phyloP scores from a whole-genome alignment of 2,797 vertebrate species.

The Myotis daubentonii region DNA sequence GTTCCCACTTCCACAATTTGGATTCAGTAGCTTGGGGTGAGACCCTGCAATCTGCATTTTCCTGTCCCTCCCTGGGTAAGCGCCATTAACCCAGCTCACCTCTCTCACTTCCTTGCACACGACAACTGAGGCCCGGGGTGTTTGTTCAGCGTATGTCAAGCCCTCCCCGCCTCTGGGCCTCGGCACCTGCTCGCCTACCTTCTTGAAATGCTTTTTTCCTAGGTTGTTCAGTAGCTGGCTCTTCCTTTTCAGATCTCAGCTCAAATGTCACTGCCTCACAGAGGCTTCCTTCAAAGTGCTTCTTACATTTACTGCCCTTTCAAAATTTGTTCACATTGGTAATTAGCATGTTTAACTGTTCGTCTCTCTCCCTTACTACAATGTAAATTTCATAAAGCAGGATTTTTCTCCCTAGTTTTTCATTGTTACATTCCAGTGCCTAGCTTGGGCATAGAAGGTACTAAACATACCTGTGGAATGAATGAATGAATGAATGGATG shows the following conservation, averaged over 20 bases:
- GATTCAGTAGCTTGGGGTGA: background rate
- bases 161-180: background rate
- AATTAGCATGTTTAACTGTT: background rate
- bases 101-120: background rate
- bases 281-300: background rate
- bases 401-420: background rate
- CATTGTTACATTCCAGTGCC: background rate
- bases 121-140: background rate
- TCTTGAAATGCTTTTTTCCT: background rate
- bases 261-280: background rate
- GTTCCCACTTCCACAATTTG: background rate
- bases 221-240: background rate
- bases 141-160: background rate
- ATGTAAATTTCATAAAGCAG: background rate
- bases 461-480: background rate
- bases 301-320: background rate
- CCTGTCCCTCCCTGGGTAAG: background rate
- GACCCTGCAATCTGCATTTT: background rate
- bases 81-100: background rate
- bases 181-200: accelerated
- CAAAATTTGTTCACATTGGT: background rate
- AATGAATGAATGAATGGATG: background rate
- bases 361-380: background rate
- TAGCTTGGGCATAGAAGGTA: background rate
- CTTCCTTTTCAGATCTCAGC: background rate